Conservation (phyloP, 2,797 vertebrate species). For the Onychomys arenicola region DNA sequence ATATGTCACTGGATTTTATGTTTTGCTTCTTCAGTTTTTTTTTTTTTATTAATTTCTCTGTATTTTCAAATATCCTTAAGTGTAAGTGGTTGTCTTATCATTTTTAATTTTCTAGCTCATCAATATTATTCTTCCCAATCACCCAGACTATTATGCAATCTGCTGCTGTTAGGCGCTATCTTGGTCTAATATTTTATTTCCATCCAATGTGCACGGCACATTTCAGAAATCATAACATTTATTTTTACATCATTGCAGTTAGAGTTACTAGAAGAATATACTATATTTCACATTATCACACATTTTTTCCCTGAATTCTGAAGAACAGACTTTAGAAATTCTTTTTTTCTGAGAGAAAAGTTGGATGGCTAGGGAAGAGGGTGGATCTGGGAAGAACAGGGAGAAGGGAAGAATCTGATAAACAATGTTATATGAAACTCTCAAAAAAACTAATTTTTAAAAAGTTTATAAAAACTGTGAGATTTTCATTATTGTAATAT, state of each 20-base stretch:
- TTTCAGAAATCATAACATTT: not conserved
- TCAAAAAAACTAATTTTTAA: not conserved
- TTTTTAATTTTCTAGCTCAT: not conserved
- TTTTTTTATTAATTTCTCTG: not conserved
- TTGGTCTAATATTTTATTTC: constrained; percentile 14
- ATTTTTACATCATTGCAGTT: not conserved
- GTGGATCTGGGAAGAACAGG: too few relatives aligned
- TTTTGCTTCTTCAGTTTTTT: not conserved
- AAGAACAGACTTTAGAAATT: constrained; percentile 7
- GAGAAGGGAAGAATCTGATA: not conserved
- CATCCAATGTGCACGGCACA: not conserved
- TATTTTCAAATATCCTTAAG: not conserved
- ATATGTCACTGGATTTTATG: not conserved
- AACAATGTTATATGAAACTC: not conserved
- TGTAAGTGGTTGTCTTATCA: not conserved
- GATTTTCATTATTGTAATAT: not conserved
- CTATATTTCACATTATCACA: not conserved
- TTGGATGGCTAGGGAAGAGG: not conserved
- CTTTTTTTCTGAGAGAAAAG: not conserved
- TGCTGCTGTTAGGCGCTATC: not conserved
- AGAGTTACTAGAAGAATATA: not conserved
- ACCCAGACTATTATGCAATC: not conserved
- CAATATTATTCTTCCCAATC: not conserved
- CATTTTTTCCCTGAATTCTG: not conserved
- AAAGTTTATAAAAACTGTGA: not conserved